A percentile compares a stretch with the other conserved stretches of the same genome.
Evolutionary conservation across 1,140 invertebrate genomes (phyloP).

Genomic region (Cepaea nemoralis): DNA sequence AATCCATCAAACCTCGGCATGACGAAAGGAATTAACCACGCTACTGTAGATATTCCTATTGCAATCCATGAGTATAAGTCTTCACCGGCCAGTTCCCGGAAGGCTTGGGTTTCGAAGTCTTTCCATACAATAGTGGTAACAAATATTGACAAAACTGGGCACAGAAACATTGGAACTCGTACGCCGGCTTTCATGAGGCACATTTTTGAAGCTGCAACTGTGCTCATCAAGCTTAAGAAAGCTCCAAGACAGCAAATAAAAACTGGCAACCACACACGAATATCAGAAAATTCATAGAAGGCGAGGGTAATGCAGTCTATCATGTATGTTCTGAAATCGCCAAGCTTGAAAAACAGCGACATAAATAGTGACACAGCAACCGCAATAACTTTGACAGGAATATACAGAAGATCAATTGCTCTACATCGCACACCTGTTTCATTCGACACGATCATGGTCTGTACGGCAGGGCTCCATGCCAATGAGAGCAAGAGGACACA

Average conservation of each 20-base stretch:
- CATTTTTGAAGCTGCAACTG: slow-evolving; percentile 39
- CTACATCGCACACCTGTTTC: not conserved
- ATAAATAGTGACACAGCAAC: slow-evolving; percentile 34
- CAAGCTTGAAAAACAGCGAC: slow-evolving; percentile 44
- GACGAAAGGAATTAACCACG: slow-evolving; percentile 44
- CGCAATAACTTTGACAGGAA: slow-evolving; percentile 27
- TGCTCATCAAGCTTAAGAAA: slow-evolving; percentile 33
- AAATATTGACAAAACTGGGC: slow-evolving; percentile 21
- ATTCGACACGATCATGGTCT: slow-evolving; percentile 18
- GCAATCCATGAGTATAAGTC: slow-evolving; percentile 41
- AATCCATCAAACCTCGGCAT: slow-evolving; percentile 22
- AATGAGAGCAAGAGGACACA: slow-evolving; percentile 40
- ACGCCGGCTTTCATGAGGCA: slow-evolving; percentile 39
- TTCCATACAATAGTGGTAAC: slow-evolving; percentile 43
- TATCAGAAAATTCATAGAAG: slow-evolving; percentile 18
- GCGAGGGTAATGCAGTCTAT: slow-evolving; percentile 23
- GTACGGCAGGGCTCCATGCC: slow-evolving; percentile 43
- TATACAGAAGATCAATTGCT: slow-evolving; percentile 37
- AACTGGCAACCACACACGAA: slow-evolving; percentile 40
- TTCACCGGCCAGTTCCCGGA: slow-evolving; percentile 47
- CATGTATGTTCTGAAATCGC: slow-evolving; percentile 34
- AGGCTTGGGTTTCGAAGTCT: slow-evolving; percentile 41
- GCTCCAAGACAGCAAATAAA: slow-evolving; percentile 33
- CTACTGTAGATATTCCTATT: slow-evolving; percentile 27
- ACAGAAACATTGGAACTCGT: slow-evolving; percentile 44